phyloP scores from a whole-genome alignment of 2,888 invertebrate species.

The Clunio marinus region DNA sequence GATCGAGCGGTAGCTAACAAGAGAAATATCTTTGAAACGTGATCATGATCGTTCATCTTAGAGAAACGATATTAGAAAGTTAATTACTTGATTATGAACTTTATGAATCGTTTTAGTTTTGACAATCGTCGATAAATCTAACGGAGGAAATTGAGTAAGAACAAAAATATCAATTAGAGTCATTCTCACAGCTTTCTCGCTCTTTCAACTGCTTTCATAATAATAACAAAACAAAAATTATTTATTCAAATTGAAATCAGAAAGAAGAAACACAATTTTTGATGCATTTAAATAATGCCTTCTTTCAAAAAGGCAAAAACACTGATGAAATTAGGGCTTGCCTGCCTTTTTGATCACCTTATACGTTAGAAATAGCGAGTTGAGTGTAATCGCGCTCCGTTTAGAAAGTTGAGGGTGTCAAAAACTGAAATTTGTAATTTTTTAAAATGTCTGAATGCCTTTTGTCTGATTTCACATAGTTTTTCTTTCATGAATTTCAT shows the following conservation, averaged over 20 bases:
- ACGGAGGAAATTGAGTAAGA: no score
- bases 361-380: constrained; percentile 19
- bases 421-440: constrained; percentile 36
- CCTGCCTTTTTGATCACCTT: constrained; percentile 16
- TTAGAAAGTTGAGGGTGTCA: constrained; percentile 39
- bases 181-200: no score
- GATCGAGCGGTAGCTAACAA: no score
- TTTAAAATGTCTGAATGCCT: constrained; percentile 34
- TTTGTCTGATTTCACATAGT: constrained; percentile 27
- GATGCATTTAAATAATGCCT: constrained; percentile 8
- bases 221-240: constrained; percentile 4
- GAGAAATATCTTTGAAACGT: constrained; percentile 2
- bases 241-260: constrained; percentile 14
- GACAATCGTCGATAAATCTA: no score
- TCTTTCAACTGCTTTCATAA: no score
- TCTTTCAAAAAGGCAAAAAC: constrained; percentile 9
- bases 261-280: neutral
- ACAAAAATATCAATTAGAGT: no score
- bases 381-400: constrained; percentile 8
- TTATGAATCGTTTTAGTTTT: no score
- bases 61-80: constrained; percentile 7
- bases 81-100: neutral
- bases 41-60: neutral
- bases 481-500: neutral
- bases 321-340: constrained; percentile 28